These are phyloP conservation scores for Eupithecia subumbrata DNA, from an alignment of 2,888 invertebrate species.

Conservation along the genomic window DNA sequence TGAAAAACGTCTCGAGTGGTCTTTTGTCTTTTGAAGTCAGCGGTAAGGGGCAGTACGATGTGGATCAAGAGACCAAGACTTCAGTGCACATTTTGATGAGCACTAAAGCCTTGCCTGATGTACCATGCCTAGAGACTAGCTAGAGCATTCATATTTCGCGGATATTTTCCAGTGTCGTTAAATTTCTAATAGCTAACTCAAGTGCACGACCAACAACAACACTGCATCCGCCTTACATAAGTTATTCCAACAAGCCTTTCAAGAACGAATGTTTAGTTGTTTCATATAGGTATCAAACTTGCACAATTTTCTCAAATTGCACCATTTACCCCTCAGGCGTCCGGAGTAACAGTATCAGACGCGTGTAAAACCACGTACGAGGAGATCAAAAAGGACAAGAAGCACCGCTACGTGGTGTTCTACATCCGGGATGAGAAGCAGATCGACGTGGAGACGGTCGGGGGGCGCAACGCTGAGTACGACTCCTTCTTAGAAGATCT, in stretches of 20 bases:
- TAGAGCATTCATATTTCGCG: too few relatives aligned
- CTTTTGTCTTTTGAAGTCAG: too few relatives aligned
- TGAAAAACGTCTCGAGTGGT: too few relatives aligned
- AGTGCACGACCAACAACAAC: too few relatives aligned
- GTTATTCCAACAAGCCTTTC: not conserved
- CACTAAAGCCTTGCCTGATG: too few relatives aligned
- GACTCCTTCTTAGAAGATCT: conserved; percentile 97
- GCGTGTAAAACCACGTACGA: conserved; percentile 97
- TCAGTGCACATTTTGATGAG: too few relatives aligned
- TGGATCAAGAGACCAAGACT: too few relatives aligned
- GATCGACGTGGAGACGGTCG: conserved; percentile 97
- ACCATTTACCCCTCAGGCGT: conserved; percentile 87
- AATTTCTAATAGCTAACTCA: too few relatives aligned
- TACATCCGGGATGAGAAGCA: conserved; percentile 98
- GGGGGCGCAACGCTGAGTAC: conserved; percentile 95
- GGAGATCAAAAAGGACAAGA: conserved; percentile 99
- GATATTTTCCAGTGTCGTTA: too few relatives aligned
- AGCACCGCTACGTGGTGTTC: conserved; percentile 98
- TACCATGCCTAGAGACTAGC: too few relatives aligned
- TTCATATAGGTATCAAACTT: not conserved
- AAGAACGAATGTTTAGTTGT: not conserved
- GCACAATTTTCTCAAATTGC: not conserved
- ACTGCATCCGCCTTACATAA: too few relatives aligned
- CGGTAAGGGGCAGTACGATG: too few relatives aligned
- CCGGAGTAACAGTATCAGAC: conserved; percentile 98